These are phyloP conservation scores for Ispidina lecontei DNA, from an alignment of 2,797 vertebrate species.

Conservation along the genomic window DNA sequence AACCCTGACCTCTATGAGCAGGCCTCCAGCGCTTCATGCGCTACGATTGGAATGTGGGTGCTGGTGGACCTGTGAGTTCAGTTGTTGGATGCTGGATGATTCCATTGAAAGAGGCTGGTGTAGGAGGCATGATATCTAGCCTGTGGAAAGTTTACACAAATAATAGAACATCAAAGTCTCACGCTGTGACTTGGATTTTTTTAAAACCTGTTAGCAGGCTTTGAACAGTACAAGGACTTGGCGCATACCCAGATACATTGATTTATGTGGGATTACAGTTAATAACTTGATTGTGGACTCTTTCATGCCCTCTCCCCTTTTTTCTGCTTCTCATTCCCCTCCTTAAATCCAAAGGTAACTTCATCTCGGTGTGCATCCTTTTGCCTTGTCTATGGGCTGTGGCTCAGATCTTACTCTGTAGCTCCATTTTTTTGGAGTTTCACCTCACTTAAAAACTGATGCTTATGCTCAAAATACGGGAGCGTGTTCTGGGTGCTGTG, in stretches of 20 bases:
- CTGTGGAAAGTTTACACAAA: background rate
- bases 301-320: background rate
- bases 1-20: constrained; percentile 83
- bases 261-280: background rate
- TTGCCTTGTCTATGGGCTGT: background rate
- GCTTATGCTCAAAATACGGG: background rate
- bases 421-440: background rate
- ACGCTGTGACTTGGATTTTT: background rate
- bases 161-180: background rate
- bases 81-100: constrained; percentile 35
- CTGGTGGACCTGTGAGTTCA: constrained; percentile 26
- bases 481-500: rapidly evolving
- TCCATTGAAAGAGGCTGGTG: constrained; percentile 19
- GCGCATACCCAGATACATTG: background rate
- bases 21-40: constrained; percentile 36
- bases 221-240: background rate
- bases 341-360: background rate
- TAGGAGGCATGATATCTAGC: background rate
- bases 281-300: background rate
- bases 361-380: background rate
- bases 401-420: background rate
- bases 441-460: background rate
- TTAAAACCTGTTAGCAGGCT: background rate
- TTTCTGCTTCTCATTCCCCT: background rate
- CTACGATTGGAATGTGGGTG: background rate